Percentiles rank a stretch among this genome's conserved stretches.
Evolutionary conservation across 1,140 invertebrate species (phyloP).

Genomic region (Lucilia cuprina): DNA sequence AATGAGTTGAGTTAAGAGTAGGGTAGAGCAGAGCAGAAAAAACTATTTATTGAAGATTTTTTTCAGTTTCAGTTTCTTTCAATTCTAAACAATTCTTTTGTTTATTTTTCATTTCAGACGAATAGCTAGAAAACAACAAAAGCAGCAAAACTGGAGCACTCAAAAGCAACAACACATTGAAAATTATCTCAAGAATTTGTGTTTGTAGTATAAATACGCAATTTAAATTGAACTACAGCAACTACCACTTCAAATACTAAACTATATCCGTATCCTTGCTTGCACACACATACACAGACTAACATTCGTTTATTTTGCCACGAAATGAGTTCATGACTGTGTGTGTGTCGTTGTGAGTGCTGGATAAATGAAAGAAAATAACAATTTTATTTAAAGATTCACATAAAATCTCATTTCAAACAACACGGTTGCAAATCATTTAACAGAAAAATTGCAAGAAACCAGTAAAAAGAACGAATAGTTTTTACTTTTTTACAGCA

Average conservation of each 20-base stretch:
- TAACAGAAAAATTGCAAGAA: neutral
- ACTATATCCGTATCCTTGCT: neutral
- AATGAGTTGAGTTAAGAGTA: neutral
- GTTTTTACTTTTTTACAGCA: neutral
- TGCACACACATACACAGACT: neutral
- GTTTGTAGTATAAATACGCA: neutral
- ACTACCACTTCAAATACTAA: neutral
- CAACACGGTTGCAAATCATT: neutral
- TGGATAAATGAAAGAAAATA: neutral
- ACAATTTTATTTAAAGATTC: neutral
- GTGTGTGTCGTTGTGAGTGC: neutral
- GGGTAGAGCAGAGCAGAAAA: neutral
- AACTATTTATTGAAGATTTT: neutral
- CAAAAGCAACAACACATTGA: neutral
- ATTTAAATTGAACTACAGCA: neutral
- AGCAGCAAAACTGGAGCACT: neutral
- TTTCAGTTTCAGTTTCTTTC: neutral
- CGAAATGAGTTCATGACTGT: constrained; percentile 20
- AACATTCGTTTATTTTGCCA: neutral
- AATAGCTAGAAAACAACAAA: neutral
- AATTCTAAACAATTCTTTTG: neutral
- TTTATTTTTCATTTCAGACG: constrained; percentile 24
- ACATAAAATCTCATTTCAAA: neutral
- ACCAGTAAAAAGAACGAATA: neutral
- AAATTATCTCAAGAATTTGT: neutral